Conservation (phyloP, 2,797 vertebrate species). For the Hydrolagus colliei region DNA sequence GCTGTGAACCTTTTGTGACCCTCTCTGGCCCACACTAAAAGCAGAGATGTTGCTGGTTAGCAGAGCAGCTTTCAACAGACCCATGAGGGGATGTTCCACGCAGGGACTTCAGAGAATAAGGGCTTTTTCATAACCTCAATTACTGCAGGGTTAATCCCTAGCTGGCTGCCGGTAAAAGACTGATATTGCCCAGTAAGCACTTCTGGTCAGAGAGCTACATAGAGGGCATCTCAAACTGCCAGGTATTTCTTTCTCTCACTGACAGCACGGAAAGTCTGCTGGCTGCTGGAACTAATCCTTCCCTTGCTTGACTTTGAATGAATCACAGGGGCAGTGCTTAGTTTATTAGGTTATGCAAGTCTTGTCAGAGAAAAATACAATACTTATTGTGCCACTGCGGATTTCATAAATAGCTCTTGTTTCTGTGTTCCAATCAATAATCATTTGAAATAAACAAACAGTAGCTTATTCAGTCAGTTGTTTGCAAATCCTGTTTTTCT, state of each 20-base stretch:
- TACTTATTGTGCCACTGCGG: neutral
- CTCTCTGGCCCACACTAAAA: constrained; percentile 12
- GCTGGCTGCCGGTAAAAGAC: constrained; percentile 37
- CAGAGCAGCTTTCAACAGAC: constrained; percentile 38
- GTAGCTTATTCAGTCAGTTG: neutral
- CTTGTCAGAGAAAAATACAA: constrained; percentile 38
- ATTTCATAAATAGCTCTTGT: neutral
- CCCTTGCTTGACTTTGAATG: constrained; percentile 51
- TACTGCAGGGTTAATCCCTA: constrained; percentile 51
- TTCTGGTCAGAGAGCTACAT: constrained; percentile 42
- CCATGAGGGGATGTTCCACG: constrained; percentile 45
- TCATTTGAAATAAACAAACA: neutral
- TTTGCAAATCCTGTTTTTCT: neutral
- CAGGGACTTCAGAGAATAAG: constrained; percentile 56
- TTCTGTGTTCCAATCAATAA: neutral
- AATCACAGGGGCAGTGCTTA: constrained; percentile 32
- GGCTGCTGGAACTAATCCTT: constrained; percentile 41
- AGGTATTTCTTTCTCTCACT: constrained; percentile 43
- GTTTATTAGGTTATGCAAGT: constrained; percentile 48
- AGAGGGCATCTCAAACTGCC: constrained; percentile 46
- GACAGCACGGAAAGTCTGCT: constrained; percentile 35
- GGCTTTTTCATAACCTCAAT: constrained; percentile 62
- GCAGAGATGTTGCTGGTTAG: constrained; percentile 38
- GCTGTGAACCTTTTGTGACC: neutral
- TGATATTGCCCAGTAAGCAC: constrained; percentile 47